These are phyloP conservation scores for Diabrotica balteata DNA, from an alignment of 2,888 invertebrate genomes.

Conservation along the genomic window DNA sequence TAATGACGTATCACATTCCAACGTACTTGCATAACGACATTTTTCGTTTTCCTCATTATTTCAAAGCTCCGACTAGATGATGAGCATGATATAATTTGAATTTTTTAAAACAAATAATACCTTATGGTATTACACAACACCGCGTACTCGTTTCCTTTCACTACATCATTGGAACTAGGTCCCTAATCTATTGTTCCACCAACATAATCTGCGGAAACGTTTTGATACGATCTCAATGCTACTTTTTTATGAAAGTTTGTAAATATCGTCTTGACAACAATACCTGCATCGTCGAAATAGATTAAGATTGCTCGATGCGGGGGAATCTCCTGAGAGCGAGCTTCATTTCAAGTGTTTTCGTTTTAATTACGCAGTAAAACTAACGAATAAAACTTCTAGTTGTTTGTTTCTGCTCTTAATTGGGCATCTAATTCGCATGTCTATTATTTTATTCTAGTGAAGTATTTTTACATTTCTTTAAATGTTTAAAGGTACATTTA, in stretches of 20 bases:
- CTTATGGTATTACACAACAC: constrained; percentile 20
- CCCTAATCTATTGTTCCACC: constrained; percentile 41
- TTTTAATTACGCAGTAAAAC: constrained; percentile 5
- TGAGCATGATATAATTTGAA: constrained; percentile 18
- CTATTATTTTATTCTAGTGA: too few species aligned
- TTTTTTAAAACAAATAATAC: constrained; percentile 18
- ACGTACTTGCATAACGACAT: too few species aligned
- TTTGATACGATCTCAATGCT: constrained; percentile 33
- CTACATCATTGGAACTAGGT: constrained; percentile 40
- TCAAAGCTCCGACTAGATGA: constrained; percentile 6
- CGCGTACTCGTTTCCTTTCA: constrained; percentile 39
- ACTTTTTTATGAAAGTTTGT: constrained; percentile 36
- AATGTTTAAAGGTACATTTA: too few species aligned
- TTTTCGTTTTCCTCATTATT: background rate
- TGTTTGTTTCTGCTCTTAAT: too few species aligned
- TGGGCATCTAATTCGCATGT: too few species aligned
- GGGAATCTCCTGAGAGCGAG: constrained; percentile 8
- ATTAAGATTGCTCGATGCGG: constrained; percentile 14
- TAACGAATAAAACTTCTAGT: background rate
- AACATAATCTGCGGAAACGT: constrained; percentile 44
- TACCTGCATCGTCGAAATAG: constrained; percentile 26
- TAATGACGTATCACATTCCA: too few species aligned
- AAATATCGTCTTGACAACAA: constrained; percentile 37
- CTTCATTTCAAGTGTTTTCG: constrained; percentile 6
- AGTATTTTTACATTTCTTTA: too few species aligned